Evolutionary conservation across 1,140 invertebrate species (phyloP), one percentile per base, ranked within the genome.

Genomic region (Macrosteles quadrilineatus): DNA sequence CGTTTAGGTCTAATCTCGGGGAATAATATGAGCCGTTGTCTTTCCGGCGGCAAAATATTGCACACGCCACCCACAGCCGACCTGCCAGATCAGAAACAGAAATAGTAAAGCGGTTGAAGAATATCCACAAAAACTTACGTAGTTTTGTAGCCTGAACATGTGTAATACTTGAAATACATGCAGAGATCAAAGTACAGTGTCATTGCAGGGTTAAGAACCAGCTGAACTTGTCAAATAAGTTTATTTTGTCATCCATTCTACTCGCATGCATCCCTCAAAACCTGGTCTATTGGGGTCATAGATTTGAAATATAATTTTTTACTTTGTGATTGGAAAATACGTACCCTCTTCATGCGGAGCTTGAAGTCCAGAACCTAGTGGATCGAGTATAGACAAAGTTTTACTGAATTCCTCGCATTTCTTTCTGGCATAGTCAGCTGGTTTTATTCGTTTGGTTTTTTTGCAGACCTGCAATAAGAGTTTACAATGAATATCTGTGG

Each of bases 11-110:
- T 1, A 90, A 80, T 2, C 89, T 81, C 1, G 91, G 90, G 0
- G 90, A 88, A 76, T 92, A 92, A 80, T 86, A 93, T 1, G 85
- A 85, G 1, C 85, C 85, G 27, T 84, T 86, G 72, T 86, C 85
- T 47, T 83, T 83, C 14, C 87, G 83, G 55, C 84, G 81, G 75
- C 91, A 93, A 78, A 91, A 93, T 71, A 93, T 86, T 9, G 90
- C 86, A 75, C 91, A 93, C 0, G 86, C 87, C 84, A 91, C 89
- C 90, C 90, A 92, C 70, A 87, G 83, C 30, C 87, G 85, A 59
- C 80, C 87, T 85, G 71, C 50, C 80, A 43, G n/a, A n/a, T n/a
- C n/a, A n/a, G n/a, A n/a, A n/a, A n/a, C n/a, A n/a, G n/a, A 55
- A 70, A 72, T 27, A 62, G 19, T 23, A 43, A 40, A 43, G n/a